Evolutionary conservation across 2,797 vertebrate genomes (phyloP).

Genomic region (Lophius americanus): DNA sequence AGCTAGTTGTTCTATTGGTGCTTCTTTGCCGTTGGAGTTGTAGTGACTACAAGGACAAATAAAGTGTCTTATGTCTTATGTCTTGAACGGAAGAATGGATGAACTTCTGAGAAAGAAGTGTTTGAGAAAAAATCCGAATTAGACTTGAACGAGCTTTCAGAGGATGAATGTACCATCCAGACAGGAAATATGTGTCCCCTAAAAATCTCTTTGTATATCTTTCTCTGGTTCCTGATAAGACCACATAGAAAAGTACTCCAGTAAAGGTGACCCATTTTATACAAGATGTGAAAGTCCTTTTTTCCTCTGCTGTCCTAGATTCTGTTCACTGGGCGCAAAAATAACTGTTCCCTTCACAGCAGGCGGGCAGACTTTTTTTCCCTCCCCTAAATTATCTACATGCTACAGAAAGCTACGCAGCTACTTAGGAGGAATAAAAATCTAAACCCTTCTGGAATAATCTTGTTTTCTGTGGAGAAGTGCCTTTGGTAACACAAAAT

Average conservation of each 20-base stretch:
- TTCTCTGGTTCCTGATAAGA: conserved; percentile 55
- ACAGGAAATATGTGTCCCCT: conserved; percentile 45
- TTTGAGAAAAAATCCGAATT: conserved; percentile 28
- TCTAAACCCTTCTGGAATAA: conserved; percentile 13
- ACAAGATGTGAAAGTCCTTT: conserved; percentile 68
- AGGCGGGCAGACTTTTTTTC: conserved; percentile 40
- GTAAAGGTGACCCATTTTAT: conserved; percentile 83
- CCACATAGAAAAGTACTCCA: conserved; percentile 54
- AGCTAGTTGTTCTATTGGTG: too few species aligned
- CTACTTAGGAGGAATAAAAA: conserved; percentile 44
- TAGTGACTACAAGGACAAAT: too few species aligned
- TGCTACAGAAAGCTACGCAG: conserved; percentile 52
- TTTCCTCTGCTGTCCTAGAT: conserved; percentile 73
- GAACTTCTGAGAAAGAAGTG: conserved; percentile 1
- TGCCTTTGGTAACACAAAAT: conserved; percentile 14
- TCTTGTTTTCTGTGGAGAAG: conserved; percentile 35
- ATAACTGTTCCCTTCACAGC: conserved; percentile 74
- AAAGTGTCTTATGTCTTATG: too few species aligned
- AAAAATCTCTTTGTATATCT: conserved; percentile 10
- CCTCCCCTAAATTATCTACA: conserved; percentile 53
- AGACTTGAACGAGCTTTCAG: conserved; percentile 57
- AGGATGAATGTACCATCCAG: conserved; percentile 55
- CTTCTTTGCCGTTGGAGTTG: too few species aligned
- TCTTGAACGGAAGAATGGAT: not conserved
- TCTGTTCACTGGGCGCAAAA: conserved; percentile 72